phyloP scores from a whole-genome alignment of 2,888 invertebrate species.

The Netelia inedita region DNA sequence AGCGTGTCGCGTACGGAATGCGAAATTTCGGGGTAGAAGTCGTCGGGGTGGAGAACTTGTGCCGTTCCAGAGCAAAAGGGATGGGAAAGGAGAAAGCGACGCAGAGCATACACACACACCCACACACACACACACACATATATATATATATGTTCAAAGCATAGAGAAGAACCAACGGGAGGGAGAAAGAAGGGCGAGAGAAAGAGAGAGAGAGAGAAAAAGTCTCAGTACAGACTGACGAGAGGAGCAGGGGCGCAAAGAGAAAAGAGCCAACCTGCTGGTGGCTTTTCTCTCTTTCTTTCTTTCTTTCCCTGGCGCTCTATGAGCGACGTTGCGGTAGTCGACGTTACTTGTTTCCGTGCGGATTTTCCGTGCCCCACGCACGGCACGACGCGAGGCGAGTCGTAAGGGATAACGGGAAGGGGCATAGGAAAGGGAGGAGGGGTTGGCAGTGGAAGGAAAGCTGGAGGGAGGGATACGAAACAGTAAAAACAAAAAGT shows the following conservation, averaged over 20 bases:
- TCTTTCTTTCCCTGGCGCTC: slow-evolving; percentile 22
- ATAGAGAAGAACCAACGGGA: neutral
- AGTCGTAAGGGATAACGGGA: neutral
- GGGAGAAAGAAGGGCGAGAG: neutral
- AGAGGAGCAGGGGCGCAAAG: neutral
- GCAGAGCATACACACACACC: slow-evolving; percentile 26
- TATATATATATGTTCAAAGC: neutral
- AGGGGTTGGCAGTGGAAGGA: slow-evolving; percentile 1
- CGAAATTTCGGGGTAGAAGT: slow-evolving; percentile 75
- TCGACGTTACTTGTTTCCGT: slow-evolving; percentile 60
- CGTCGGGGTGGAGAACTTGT: slow-evolving; percentile 47
- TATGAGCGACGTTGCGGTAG: slow-evolving; percentile 60
- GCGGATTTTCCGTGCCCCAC: slow-evolving; percentile 56
- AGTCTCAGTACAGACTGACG: slow-evolving; percentile 47
- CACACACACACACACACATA: slow-evolving; percentile 15
- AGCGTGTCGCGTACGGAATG: slow-evolving; percentile 75
- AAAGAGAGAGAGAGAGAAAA: slow-evolving; percentile 16
- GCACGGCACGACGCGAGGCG: slow-evolving; percentile 24
- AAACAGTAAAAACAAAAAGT: slow-evolving; percentile 21
- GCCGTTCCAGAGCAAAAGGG: slow-evolving; percentile 2
- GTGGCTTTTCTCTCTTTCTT: slow-evolving; percentile 18
- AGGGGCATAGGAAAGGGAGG: neutral
- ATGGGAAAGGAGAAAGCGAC: slow-evolving; percentile 15
- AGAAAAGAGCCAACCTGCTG: slow-evolving; percentile 16
- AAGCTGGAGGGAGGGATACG: slow-evolving; percentile 1